Evolutionary conservation across 2,113 vertebrate genomes (phyloP).

Genomic region (Gasterosteus aculeatus): DNA sequence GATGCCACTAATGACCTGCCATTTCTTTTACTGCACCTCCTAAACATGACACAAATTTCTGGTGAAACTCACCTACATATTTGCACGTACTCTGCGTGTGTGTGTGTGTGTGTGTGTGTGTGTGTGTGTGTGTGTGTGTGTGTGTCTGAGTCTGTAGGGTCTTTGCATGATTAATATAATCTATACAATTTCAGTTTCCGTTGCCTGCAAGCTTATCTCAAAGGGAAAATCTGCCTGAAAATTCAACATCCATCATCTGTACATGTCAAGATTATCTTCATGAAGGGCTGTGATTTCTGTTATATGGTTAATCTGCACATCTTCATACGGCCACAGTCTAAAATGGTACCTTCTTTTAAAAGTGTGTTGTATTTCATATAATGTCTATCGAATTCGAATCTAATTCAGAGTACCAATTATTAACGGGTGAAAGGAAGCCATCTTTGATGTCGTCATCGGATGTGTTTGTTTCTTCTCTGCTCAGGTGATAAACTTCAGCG

Average conservation of each 20-base stretch:
- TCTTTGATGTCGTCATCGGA: not conserved
- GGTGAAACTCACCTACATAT: not conserved
- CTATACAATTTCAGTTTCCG: conserved; percentile 64
- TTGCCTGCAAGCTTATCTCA: conserved; percentile 67
- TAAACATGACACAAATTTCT: not conserved
- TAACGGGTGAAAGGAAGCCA: not conserved
- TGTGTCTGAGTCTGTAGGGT: conserved; percentile 11
- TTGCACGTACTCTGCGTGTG: not conserved
- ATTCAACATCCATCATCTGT: conserved; percentile 73
- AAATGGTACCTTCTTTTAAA: not conserved
- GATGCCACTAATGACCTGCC: conserved; percentile 40
- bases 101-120: conserved; percentile 14
- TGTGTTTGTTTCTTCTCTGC: conserved; percentile 1
- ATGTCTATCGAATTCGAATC: not conserved
- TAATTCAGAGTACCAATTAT: not conserved
- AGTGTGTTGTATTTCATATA: not conserved
- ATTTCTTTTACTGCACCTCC: conserved; percentile 13
- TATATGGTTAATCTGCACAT: conserved; percentile 58
- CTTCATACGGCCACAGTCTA: conserved; percentile 8
- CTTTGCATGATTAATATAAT: conserved; percentile 71
- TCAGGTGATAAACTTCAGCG: conserved; percentile 86
- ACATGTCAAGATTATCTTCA: conserved; percentile 72
- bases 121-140: conserved; percentile 1
- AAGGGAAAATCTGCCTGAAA: conserved; percentile 72
- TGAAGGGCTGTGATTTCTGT: conserved; percentile 53